Percentiles rank a stretch among this genome's conserved stretches.
phyloP scores from a whole-genome alignment of 2,888 invertebrate genomes.

The Drosophila eohydei region DNA sequence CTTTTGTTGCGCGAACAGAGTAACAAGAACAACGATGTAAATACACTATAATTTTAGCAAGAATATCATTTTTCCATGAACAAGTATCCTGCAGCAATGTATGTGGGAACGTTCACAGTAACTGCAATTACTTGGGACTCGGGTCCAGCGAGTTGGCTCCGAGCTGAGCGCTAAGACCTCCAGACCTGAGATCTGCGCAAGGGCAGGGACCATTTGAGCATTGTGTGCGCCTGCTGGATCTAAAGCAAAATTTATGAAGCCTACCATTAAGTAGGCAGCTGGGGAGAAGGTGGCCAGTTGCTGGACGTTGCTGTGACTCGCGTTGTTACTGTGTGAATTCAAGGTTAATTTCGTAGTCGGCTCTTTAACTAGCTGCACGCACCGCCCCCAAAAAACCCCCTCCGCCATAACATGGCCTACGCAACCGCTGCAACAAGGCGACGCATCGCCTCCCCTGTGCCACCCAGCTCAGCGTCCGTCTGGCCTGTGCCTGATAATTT shows the following conservation, averaged over 20 bases:
- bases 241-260: constrained; percentile 79
- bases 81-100: constrained; percentile 77
- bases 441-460: constrained; percentile 32
- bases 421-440: constrained; percentile 17
- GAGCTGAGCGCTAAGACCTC: constrained; percentile 13
- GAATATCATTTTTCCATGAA: constrained; percentile 81
- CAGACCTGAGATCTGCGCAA: constrained; percentile 9
- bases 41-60: constrained; percentile 79
- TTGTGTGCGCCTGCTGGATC: constrained; percentile 58
- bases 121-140: constrained; percentile 72
- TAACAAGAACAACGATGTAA: constrained; percentile 39
- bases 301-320: constrained; percentile 33
- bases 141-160: constrained; percentile 18
- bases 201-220: constrained; percentile 40
- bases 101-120: constrained; percentile 81
- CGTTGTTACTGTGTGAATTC: constrained; percentile 72
- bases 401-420: background rate
- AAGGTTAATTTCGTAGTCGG: constrained; percentile 75
- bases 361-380: constrained; percentile 81
- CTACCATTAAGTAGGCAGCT: constrained; percentile 76
- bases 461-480: constrained; percentile 41
- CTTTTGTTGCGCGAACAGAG: constrained; percentile 21
- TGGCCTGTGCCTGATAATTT: constrained; percentile 72
- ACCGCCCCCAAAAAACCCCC: constrained; percentile 43
- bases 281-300: constrained; percentile 34